Base-by-base conservation (phyloP, 2,888 invertebrate genomes). In the Mesorhabditis belari region DNA sequence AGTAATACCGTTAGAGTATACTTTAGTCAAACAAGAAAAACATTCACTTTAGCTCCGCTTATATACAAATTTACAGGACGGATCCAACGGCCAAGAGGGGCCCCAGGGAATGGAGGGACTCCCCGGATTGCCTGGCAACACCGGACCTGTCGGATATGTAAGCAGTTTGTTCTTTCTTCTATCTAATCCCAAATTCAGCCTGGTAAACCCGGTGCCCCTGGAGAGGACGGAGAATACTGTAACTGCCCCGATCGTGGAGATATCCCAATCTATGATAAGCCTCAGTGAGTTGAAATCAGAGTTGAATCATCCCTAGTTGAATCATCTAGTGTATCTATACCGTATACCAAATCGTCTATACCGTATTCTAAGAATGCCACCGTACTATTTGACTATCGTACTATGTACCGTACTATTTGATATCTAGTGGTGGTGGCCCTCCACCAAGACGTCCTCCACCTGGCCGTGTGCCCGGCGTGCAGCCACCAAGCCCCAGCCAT, bases 51-150 rank as follows among this genome's bases (percentile, higher is more conserved):
- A n/a, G n/a, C n/a, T n/a, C n/a, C n/a, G n/a, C n/a, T n/a, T n/a
- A n/a, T n/a, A n/a, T n/a, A n/a, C n/a, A n/a, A n/a, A n/a, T 12
- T 35, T 35, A 17, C 44, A 35, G 44, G 44, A 35, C 5, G 67
- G 69, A 57, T 28, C 58, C 54, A 60, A 65, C n/a, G 67, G 69
- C 58, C 49, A 57, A 57, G 57, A 57, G 27, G 69, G 68, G 44
- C 57, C 62, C 28, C 58, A 70, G 59, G 71, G 70, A 6, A 24
- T 61, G 21, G 61, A 65, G 50, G 73, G 71, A 24, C 50, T 64
- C n/a, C 65, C 65, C 44, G 71, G 71, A 57, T 52, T 61, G 54
- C 67, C 67, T 27, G 71, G 69, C 56, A 63, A 63, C n/a, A 29
- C 59, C 19, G 68, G 66, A 67, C 61, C 35, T 5, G 61, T 58